Percentiles rank a stretch among this genome's conserved stretches.
Conservation (phyloP, 1,140 invertebrate genomes). For the Drosophila burlai region DNA sequence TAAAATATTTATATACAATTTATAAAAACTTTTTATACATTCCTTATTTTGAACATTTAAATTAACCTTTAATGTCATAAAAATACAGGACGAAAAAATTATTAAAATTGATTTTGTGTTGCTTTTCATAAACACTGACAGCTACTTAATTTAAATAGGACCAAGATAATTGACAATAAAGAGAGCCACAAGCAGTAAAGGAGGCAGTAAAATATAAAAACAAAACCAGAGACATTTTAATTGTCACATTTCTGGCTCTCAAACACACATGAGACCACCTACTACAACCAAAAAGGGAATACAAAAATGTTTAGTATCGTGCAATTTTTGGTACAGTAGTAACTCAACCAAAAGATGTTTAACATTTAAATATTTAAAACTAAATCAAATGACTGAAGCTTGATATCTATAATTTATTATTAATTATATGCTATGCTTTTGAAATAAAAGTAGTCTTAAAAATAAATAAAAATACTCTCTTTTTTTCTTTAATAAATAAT, state of each 20-base stretch:
- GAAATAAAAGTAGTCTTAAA: no score
- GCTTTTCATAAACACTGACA: background rate
- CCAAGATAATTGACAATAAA: background rate
- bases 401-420: no score
- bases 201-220: background rate
- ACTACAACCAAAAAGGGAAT: conserved; percentile 27
- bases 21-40: no score
- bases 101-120: background rate
- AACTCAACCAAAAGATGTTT: no score
- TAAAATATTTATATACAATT: no score
- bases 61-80: background rate
- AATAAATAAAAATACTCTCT: no score
- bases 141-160: conserved; percentile 28
- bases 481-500: no score
- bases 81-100: background rate
- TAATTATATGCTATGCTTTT: no score
- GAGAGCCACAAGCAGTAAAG: background rate
- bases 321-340: background rate
- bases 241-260: conserved; percentile 60
- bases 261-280: conserved; percentile 54
- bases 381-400: background rate
- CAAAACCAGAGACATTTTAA: conserved; percentile 45
- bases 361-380: background rate
- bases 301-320: background rate
- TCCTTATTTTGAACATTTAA: no score